Percentiles rank a stretch among this genome's conserved stretches.
These are phyloP conservation scores for Octodonta nipae DNA, from an alignment of 2,888 invertebrate genomes.

Conservation along the genomic window DNA sequence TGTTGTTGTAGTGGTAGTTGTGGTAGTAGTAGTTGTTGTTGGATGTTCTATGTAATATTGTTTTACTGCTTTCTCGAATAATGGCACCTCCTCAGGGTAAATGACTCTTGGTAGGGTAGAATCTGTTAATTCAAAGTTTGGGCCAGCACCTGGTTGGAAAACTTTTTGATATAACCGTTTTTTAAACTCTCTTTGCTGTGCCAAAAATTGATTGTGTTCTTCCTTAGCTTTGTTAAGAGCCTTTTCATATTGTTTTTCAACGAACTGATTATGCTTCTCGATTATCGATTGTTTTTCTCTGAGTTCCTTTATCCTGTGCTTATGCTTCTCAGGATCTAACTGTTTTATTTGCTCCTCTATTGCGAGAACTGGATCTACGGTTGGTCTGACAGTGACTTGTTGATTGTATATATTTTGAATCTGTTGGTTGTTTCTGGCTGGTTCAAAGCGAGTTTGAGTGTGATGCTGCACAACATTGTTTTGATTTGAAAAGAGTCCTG, in stretches of 20 bases:
- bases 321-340: slow-evolving; percentile 43
- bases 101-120: slow-evolving; percentile 37
- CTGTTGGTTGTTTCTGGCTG: slow-evolving; percentile 14
- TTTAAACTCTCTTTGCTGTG: slow-evolving; percentile 53
- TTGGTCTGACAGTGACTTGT: slow-evolving; percentile 21
- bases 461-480: slow-evolving; percentile 26
- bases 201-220: slow-evolving; percentile 56
- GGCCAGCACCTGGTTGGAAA: slow-evolving; percentile 29
- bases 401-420: slow-evolving; percentile 8
- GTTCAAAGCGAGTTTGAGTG: slow-evolving; percentile 32
- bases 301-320: slow-evolving; percentile 52
- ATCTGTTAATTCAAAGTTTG: slow-evolving; percentile 23
- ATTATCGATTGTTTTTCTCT: slow-evolving; percentile 59
- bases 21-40: slow-evolving; percentile 53
- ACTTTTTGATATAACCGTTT: slow-evolving; percentile 37
- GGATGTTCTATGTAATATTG: slow-evolving; percentile 56
- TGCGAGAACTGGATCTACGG: slow-evolving; percentile 22
- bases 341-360: slow-evolving; percentile 24
- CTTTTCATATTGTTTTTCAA: slow-evolving; percentile 67
- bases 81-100: slow-evolving; percentile 49
- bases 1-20: slow-evolving; percentile 53
- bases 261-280: slow-evolving; percentile 62
- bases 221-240: slow-evolving; percentile 63
- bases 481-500: slow-evolving; percentile 12
- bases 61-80: slow-evolving; percentile 52